phyloP scores from a whole-genome alignment of 1,140 invertebrate species.

The Chrysopa pallens region DNA sequence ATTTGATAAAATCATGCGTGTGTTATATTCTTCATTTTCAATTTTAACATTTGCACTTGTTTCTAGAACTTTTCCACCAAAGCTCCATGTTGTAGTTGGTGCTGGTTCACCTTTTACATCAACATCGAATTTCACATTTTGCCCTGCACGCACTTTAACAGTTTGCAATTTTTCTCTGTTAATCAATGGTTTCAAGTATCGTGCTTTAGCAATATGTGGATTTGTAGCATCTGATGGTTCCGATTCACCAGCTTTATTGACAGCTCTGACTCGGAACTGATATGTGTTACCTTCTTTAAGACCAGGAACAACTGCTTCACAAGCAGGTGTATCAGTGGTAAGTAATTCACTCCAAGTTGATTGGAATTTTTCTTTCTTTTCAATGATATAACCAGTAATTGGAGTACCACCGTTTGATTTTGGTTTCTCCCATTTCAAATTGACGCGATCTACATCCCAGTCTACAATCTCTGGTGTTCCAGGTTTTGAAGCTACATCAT shows the following conservation, averaged over 20 bases:
- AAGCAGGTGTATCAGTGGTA: slow-evolving; percentile 56
- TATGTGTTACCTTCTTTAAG: slow-evolving; percentile 83
- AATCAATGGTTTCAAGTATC: slow-evolving; percentile 75
- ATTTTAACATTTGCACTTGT: slow-evolving; percentile 43
- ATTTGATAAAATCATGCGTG: slow-evolving; percentile 65
- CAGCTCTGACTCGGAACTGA: slow-evolving; percentile 80
- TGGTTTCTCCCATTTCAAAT: slow-evolving; percentile 85
- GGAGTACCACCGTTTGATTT: slow-evolving; percentile 82
- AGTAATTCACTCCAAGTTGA: slow-evolving; percentile 76
- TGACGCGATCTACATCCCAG: slow-evolving; percentile 84
- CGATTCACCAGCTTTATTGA: slow-evolving; percentile 87
- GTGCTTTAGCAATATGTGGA: slow-evolving; percentile 74
- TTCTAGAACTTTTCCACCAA: slow-evolving; percentile 33
- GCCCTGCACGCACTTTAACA: slow-evolving; percentile 78
- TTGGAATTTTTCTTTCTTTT: slow-evolving; percentile 88
- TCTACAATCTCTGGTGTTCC: slow-evolving; percentile 77
- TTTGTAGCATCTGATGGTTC: slow-evolving; percentile 79
- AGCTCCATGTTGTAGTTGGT: slow-evolving; percentile 79
- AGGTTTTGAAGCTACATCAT: slow-evolving; percentile 73
- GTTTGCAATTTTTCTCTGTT: slow-evolving; percentile 81
- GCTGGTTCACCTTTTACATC: slow-evolving; percentile 92
- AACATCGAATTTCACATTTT: slow-evolving; percentile 79
- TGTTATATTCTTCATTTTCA: slow-evolving; percentile 87
- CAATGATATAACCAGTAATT: slow-evolving; percentile 89
- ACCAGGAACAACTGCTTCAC: slow-evolving; percentile 66